phyloP scores from a whole-genome alignment of 2,888 invertebrate species.

The Tiphia femorata region DNA sequence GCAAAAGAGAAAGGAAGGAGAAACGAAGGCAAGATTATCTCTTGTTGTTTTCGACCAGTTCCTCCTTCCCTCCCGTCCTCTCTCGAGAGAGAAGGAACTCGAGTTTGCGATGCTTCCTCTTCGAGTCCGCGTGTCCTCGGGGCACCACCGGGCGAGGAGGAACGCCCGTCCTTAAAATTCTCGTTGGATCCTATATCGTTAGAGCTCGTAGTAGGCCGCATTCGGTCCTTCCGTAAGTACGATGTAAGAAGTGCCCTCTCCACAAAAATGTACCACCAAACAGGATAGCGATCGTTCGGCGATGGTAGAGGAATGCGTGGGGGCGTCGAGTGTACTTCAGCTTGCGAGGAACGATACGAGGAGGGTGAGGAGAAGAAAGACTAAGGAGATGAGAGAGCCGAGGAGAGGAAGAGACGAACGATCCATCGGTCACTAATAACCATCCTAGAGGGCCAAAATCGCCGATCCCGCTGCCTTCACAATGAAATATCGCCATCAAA shows the following conservation, averaged over 20 bases:
- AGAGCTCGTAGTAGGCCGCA: too few relatives aligned
- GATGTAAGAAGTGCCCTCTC: too few relatives aligned
- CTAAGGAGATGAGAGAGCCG: slow-evolving; percentile 10
- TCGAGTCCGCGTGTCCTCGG: too few relatives aligned
- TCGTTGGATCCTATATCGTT: too few relatives aligned
- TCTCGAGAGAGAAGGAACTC: neutral
- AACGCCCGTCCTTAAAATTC: neutral
- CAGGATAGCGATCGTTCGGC: slow-evolving; percentile 38
- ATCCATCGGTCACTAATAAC: slow-evolving; percentile 44
- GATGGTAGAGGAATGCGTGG: slow-evolving; percentile 30
- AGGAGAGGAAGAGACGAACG: neutral
- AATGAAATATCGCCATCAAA: slow-evolving; percentile 49
- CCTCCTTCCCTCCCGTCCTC: too few relatives aligned
- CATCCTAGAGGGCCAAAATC: slow-evolving; percentile 45
- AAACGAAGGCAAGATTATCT: neutral
- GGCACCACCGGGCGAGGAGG: neutral
- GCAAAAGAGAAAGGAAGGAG: neutral
- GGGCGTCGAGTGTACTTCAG: slow-evolving; percentile 36
- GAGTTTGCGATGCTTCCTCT: neutral
- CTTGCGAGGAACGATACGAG: slow-evolving; percentile 2
- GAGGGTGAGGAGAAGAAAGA: neutral
- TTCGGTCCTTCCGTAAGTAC: too few relatives aligned
- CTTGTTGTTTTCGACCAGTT: neutral
- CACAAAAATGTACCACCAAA: too few relatives aligned
- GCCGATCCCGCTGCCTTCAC: slow-evolving; percentile 24